Evolutionary conservation across 2,113 vertebrate genomes (phyloP).

Genomic region (Oriolus oriolus): DNA sequence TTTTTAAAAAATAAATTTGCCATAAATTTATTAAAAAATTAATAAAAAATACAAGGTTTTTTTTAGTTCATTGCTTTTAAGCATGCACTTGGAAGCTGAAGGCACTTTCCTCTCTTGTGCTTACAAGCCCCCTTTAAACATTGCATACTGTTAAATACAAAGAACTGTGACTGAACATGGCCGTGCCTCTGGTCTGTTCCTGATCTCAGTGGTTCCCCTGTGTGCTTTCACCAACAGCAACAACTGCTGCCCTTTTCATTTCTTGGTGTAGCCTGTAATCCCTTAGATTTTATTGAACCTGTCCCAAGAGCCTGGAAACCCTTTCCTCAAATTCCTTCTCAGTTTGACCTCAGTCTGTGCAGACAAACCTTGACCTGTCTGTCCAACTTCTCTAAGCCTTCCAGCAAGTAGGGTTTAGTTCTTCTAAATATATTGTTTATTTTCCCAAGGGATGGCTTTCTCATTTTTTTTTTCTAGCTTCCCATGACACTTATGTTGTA

Average conservation of each 20-base stretch:
- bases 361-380: not conserved
- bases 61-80: not conserved
- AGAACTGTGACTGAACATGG: not conserved
- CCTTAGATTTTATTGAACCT: not conserved
- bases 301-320: not conserved
- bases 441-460: not conserved
- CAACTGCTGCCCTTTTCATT: not conserved
- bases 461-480: not conserved
- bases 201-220: not conserved
- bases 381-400: not conserved
- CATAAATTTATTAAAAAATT: not conserved
- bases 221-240: not conserved
- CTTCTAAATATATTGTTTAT: not conserved
- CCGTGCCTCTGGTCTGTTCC: not conserved
- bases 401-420: not conserved
- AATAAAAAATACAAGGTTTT: not conserved
- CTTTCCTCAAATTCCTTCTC: not conserved
- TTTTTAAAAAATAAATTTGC: not conserved
- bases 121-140: not conserved
- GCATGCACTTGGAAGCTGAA: not conserved
- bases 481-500: not conserved
- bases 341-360: not conserved
- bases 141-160: not conserved
- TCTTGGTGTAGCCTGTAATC: not conserved
- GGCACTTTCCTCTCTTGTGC: not conserved